These are phyloP conservation scores for Pipistrellus pygmaeus DNA, from an alignment of 2,797 vertebrate genomes.

Conservation along the genomic window DNA sequence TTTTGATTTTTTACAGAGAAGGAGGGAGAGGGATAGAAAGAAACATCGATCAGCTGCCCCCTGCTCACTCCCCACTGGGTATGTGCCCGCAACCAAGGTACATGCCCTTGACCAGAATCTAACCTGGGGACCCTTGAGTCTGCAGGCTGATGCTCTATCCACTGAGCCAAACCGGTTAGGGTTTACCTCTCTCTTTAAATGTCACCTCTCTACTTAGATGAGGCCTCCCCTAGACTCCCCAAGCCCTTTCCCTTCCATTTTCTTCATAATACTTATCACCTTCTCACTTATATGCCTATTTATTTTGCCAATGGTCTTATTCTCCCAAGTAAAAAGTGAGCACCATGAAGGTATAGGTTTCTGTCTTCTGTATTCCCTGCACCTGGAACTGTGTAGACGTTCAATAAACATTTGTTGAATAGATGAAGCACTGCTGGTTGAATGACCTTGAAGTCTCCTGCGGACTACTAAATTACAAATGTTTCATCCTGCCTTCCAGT, in stretches of 20 bases:
- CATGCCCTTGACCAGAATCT: no score
- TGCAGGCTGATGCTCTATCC: no score
- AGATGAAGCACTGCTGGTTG: neutral
- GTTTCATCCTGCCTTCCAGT: neutral
- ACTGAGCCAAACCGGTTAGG: no score
- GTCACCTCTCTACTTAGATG: neutral
- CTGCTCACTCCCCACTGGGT: no score
- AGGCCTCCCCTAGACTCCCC: neutral
- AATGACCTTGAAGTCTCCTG: conserved; percentile 41
- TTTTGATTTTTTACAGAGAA: no score
- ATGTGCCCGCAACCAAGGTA: no score
- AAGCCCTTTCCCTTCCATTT: neutral
- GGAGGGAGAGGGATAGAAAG: no score
- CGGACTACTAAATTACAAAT: neutral
- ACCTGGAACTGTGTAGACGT: neutral
- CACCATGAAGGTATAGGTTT: neutral
- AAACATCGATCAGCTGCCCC: no score
- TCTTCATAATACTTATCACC: neutral
- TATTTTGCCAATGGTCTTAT: neutral
- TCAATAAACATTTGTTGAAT: neutral
- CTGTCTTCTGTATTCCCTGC: neutral
- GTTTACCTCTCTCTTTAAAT: no score
- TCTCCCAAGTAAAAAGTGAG: neutral
- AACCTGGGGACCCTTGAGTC: no score
- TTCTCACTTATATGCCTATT: neutral